These are phyloP conservation scores for Mythimna impura DNA, from an alignment of 2,888 invertebrate genomes.

Conservation along the genomic window DNA sequence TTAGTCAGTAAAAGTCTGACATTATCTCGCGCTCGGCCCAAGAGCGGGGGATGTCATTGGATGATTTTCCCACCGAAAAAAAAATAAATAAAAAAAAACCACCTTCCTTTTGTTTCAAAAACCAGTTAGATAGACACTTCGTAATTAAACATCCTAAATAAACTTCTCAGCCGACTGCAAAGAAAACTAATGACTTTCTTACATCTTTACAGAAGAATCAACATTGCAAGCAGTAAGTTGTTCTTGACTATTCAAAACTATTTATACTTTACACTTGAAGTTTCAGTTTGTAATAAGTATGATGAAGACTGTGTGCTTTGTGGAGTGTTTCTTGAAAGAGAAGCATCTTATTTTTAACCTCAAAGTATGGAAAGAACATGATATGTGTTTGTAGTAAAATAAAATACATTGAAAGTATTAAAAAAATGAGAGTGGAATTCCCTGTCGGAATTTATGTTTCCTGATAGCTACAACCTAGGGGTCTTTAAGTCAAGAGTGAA, in stretches of 20 bases:
- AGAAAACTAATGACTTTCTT: slow-evolving; percentile 25
- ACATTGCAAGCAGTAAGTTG: slow-evolving; percentile 22
- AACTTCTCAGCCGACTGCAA: not conserved
- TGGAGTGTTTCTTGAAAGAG: slow-evolving; percentile 16
- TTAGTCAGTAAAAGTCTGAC: too few species aligned
- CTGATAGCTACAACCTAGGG: too few species aligned
- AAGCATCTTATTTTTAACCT: not conserved
- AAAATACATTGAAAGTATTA: not conserved
- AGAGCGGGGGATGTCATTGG: too few species aligned
- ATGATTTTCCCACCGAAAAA: too few species aligned
- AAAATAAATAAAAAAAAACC: too few species aligned
- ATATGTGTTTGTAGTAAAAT: not conserved
- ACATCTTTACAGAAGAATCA: slow-evolving; percentile 30
- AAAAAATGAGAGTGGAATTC: too few species aligned
- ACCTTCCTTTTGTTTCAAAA: too few species aligned
- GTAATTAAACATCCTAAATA: slow-evolving; percentile 26
- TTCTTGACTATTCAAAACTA: slow-evolving; percentile 40
- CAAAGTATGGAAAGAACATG: not conserved
- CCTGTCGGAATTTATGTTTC: too few species aligned
- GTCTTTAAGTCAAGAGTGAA: too few species aligned
- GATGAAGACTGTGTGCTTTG: slow-evolving; percentile 16
- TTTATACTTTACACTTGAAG: slow-evolving; percentile 30
- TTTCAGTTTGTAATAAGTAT: too few species aligned
- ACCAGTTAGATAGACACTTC: not conserved
- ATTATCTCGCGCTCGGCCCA: too few species aligned